These are phyloP conservation scores for Micrastur ruficollis DNA, from an alignment of 2,797 vertebrate genomes.

Conservation along the genomic window DNA sequence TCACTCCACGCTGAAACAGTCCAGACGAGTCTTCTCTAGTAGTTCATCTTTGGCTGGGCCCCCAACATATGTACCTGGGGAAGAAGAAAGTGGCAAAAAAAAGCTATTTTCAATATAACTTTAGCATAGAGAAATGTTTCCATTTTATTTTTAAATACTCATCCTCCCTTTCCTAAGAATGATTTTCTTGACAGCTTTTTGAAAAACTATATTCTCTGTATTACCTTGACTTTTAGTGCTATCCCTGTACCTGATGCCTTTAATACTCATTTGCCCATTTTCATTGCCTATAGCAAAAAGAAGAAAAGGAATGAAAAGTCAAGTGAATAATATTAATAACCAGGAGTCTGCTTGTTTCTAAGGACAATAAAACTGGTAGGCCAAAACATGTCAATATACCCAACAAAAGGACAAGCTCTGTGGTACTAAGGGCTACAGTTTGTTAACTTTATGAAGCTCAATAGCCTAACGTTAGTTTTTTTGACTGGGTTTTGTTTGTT, in stretches of 20 bases:
- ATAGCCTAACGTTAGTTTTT: not conserved
- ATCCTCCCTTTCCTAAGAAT: not conserved
- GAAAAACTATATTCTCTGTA: rapidly evolving
- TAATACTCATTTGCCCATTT: not conserved
- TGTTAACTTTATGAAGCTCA: not conserved
- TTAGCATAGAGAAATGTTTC: not conserved
- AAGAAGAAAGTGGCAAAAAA: not conserved
- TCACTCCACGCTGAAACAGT: not conserved
- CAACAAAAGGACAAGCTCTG: not conserved
- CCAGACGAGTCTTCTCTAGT: not conserved
- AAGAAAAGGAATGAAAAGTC: not conserved
- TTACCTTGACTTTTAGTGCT: not conserved
- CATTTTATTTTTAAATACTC: not conserved
- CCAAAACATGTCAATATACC: not conserved
- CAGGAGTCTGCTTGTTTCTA: not conserved
- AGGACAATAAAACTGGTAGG: not conserved
- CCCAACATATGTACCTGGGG: not conserved
- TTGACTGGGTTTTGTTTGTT: rapidly evolving
- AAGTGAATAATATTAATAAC: not conserved
- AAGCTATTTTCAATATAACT: not conserved
- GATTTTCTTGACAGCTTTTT: not conserved
- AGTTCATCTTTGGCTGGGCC: not conserved
- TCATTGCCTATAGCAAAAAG: not conserved
- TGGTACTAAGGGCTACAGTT: not conserved
- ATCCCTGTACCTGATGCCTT: rapidly evolving